Base-by-base conservation (phyloP, 2,888 invertebrate genomes). In the Ceramica pisi region DNA sequence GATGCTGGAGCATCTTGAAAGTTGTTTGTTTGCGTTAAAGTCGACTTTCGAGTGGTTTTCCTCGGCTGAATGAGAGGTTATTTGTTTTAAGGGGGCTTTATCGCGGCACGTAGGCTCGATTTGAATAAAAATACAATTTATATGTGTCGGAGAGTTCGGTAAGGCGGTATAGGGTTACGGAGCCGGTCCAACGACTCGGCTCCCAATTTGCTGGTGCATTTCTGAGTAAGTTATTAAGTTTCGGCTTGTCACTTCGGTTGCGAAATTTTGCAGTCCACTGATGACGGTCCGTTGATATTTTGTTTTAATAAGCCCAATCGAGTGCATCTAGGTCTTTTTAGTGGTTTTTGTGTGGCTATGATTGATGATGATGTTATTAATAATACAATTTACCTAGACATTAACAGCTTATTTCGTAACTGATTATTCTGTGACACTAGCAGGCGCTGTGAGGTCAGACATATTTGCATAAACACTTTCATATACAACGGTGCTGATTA, bases 71-170 rank as follows among this genome's bases (percentile, higher is more conserved):
- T 90, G 90, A 90, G 92, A 88, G 91, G 92, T 92, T 95, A 94
- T 95, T 95, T 94, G 94, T 94, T 95, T 94, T 93, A 93, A 94
- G 92, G 90, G 91, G 94, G 91, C 91, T 93, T 94, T 94, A 95
- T 94, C 93, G 91, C 90, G 86, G 94, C 94, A 94, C 94, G 95
- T 94, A 94, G 93, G 93, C 91, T 91, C 90, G 91, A 95, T 96
- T 96, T 96, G 95, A 96, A 96, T 96, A 96, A 96, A 95, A 95
- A 95, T 94, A 94, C 96, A 92, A 95, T 95, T 95, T 96, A 94
- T 95, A 95, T 96, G 96, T 95, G 95, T 94, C 92, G 93, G 92
- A 88, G 93, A 91, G 92, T 92, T 90, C 89, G 93, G 93, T 91
- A 90, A 92, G 92, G 91, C 93, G 90, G 94, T 95, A 90, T 95